These are phyloP conservation scores for Amphipoea oculea DNA, from an alignment of 2,888 invertebrate genomes.

Conservation along the genomic window DNA sequence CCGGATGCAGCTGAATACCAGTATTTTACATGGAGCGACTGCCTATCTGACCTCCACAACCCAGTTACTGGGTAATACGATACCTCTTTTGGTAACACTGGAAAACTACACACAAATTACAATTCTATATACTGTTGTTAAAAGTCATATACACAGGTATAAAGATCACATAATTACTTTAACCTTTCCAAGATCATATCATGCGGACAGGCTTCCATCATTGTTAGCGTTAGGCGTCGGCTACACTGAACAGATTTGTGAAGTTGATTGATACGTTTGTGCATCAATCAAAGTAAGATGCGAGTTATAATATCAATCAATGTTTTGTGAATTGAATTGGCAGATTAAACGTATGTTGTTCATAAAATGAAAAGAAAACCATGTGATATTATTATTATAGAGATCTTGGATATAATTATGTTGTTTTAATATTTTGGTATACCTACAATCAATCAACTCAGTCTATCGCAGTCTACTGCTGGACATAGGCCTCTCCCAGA, in stretches of 20 bases:
- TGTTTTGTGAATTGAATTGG: conserved; percentile 2
- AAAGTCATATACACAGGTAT: conserved; percentile 38
- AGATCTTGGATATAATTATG: not conserved
- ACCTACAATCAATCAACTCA: not conserved
- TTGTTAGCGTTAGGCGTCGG: conserved; percentile 43
- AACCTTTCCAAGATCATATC: conserved; percentile 66
- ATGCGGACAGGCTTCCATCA: conserved; percentile 48
- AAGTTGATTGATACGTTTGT: conserved; percentile 51
- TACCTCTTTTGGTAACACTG: too few relatives aligned
- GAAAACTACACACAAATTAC: not conserved
- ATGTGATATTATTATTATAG: not conserved
- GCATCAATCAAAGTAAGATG: conserved; percentile 40
- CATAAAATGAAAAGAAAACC: not conserved
- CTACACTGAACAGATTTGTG: conserved; percentile 35
- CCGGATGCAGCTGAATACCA: too few relatives aligned
- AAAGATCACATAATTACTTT: conserved; percentile 65
- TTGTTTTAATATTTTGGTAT: not conserved
- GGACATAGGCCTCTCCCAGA: not conserved
- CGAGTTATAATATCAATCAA: conserved; percentile 36
- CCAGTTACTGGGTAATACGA: too few relatives aligned
- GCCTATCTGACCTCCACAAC: too few relatives aligned
- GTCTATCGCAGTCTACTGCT: not conserved
- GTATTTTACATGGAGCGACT: too few relatives aligned
- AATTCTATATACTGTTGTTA: not conserved
- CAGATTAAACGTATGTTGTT: not conserved